Conservation (phyloP, 2,888 invertebrate genomes). For the Callyntrura guangdongensis region DNA sequence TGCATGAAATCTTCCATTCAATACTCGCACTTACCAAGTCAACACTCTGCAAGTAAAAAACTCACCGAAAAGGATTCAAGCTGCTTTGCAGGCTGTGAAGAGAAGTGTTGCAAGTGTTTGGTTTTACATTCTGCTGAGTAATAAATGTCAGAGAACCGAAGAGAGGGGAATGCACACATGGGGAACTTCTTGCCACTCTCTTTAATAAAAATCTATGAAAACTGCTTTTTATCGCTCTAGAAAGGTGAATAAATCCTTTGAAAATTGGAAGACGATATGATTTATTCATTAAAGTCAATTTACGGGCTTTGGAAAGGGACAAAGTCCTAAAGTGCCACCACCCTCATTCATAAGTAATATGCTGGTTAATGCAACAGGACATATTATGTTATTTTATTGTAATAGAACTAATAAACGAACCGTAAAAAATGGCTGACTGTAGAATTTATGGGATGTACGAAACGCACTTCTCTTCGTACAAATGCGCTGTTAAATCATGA, state of each 20-base stretch:
- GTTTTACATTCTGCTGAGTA: slow-evolving; percentile 24
- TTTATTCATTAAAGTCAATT: no score
- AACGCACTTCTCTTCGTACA: background rate
- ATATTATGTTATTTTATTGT: background rate
- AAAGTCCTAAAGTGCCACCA: background rate
- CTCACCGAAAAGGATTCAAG: no score
- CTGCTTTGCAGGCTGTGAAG: slow-evolving; percentile 52
- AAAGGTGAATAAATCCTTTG: slow-evolving; percentile 62
- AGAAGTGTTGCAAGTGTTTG: slow-evolving; percentile 39
- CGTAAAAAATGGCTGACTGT: background rate
- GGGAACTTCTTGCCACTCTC: slow-evolving; percentile 56
- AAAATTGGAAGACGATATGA: slow-evolving; percentile 49
- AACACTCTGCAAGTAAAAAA: no score
- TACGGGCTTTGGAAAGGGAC: background rate
- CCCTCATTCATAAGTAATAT: background rate
- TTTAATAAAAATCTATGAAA: slow-evolving; percentile 72
- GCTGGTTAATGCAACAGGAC: background rate
- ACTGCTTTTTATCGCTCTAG: slow-evolving; percentile 60
- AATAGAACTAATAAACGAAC: background rate
- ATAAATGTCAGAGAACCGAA: slow-evolving; percentile 9
- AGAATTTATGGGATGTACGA: background rate
- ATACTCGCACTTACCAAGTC: no score
- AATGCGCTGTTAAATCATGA: background rate
- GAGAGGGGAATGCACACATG: slow-evolving; percentile 7
- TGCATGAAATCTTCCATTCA: no score